Conservation (phyloP, 2,797 vertebrate species). For the Spatula versicolor region DNA sequence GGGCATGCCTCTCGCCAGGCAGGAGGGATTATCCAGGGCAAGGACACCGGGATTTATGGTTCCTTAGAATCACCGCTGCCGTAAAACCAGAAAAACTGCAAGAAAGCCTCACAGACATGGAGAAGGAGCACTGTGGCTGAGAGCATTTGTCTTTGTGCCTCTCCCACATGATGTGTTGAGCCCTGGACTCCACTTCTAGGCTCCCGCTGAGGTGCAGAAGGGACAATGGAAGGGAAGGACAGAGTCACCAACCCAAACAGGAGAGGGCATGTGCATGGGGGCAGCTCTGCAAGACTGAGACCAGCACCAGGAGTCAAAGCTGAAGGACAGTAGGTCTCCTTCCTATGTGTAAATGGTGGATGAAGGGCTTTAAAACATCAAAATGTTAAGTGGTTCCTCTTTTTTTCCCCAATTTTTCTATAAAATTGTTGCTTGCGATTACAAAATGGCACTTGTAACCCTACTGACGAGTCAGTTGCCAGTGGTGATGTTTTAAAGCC, state of each 20-base stretch:
- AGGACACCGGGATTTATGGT: not conserved
- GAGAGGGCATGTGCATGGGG: not conserved
- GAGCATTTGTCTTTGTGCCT: not conserved
- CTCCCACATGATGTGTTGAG: fast-evolving
- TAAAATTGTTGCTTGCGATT: not conserved
- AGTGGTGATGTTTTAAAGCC: not conserved
- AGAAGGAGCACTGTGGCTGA: not conserved
- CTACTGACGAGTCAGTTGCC: not conserved
- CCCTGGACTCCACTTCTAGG: not conserved
- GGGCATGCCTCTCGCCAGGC: not conserved
- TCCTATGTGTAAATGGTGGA: not conserved
- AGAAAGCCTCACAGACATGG: not conserved
- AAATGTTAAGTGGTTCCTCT: not conserved
- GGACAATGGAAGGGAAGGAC: not conserved
- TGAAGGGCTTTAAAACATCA: not conserved
- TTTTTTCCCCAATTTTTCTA: not conserved
- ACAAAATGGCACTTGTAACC: not conserved
- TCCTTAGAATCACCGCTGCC: not conserved
- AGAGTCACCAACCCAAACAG: not conserved
- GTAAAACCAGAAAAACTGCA: not conserved
- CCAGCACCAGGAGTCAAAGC: not conserved
- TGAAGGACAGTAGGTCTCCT: not conserved
- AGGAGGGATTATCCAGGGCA: not conserved
- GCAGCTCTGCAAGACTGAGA: not conserved
- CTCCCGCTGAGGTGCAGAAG: not conserved